Conservation (phyloP, 2,797 vertebrate species). For the Tarsius wallacei region DNA sequence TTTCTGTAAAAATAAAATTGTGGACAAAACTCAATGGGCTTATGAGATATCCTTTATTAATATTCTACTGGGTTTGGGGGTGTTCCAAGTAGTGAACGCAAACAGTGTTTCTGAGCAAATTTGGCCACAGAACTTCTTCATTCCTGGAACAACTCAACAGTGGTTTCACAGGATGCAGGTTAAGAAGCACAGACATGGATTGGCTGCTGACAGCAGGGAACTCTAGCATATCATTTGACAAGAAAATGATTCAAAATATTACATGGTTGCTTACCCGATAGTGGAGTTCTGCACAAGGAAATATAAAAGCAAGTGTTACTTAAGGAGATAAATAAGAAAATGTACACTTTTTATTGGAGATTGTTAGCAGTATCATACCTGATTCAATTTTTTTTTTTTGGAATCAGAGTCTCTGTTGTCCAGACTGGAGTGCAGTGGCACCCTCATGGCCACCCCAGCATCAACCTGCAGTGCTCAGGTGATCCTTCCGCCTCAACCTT, state of each 20-base stretch:
- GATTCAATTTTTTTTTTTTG: background rate
- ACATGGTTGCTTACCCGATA: background rate
- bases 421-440: no score
- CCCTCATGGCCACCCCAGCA: no score
- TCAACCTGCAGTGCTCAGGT: no score
- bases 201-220: background rate
- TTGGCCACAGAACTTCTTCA: background rate
- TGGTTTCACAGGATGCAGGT: background rate
- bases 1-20: background rate
- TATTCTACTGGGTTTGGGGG: background rate
- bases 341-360: background rate
- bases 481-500: no score
- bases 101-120: background rate
- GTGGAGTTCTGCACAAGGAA: background rate
- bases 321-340: background rate
- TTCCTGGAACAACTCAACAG: slow-evolving; percentile 2
- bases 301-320: background rate
- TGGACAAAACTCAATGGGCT: background rate
- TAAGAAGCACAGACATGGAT: background rate
- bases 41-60: slow-evolving; percentile 17
- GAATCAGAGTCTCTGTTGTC: no score
- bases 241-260: slow-evolving; percentile 48
- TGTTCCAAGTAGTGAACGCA: background rate
- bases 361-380: background rate
- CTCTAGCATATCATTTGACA: background rate